A percentile compares a stretch with the other conserved stretches of the same genome.
Evolutionary conservation across 2,113 vertebrate species (phyloP).

Genomic region (Lota lota): DNA sequence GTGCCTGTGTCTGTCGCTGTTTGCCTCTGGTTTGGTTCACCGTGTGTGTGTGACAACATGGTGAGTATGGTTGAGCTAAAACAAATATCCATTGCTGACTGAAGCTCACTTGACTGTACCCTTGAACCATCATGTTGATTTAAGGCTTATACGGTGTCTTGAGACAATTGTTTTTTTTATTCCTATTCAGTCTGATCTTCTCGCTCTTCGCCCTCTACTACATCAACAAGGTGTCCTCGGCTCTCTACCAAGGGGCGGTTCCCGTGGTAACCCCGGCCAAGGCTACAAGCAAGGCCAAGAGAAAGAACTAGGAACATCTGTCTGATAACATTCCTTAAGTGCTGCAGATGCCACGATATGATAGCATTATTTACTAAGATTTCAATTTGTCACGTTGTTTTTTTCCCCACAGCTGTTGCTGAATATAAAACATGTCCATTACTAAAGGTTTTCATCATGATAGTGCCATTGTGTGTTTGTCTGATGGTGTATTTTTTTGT

Average conservation of each 20-base stretch:
- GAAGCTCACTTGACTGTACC: too few species aligned
- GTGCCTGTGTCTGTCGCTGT: slow-evolving; percentile 86
- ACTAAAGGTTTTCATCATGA: too few species aligned
- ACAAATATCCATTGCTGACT: too few species aligned
- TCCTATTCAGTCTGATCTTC: slow-evolving; percentile 83
- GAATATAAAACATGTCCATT: too few species aligned
- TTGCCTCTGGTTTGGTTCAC: slow-evolving; percentile 93
- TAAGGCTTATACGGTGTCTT: too few species aligned
- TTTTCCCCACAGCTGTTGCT: too few species aligned
- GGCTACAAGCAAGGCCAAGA: slow-evolving; percentile 86
- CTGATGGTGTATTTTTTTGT: too few species aligned
- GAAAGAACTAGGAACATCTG: slow-evolving; percentile 78
- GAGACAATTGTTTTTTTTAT: neutral
- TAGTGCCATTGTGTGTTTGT: too few species aligned
- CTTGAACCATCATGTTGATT: too few species aligned
- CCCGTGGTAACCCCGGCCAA: slow-evolving; percentile 73
- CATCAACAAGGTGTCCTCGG: slow-evolving; percentile 95
- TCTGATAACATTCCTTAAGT: neutral
- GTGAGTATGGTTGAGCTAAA: slow-evolving; percentile 64
- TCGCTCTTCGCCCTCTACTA: slow-evolving; percentile 91
- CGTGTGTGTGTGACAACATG: slow-evolving; percentile 96
- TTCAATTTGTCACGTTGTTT: too few species aligned
- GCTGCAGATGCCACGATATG: neutral
- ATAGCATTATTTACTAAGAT: too few species aligned
- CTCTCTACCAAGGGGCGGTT: slow-evolving; percentile 83